These are phyloP conservation scores for Proisotoma minuta DNA, from an alignment of 2,888 invertebrate genomes.

Conservation along the genomic window DNA sequence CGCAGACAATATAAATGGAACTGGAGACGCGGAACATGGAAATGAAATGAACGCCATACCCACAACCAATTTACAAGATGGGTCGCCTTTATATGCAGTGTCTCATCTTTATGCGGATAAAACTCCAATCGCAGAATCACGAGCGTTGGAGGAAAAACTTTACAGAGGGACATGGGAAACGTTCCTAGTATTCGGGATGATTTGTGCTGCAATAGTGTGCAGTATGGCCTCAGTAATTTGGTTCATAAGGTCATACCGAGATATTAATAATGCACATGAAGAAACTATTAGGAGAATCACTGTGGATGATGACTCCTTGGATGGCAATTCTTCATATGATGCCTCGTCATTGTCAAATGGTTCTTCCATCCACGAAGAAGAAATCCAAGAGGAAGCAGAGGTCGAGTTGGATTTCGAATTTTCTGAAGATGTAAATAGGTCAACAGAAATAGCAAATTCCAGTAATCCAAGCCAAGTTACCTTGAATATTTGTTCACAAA, in stretches of 20 bases:
- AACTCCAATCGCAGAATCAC: constrained; percentile 13
- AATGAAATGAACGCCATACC: constrained; percentile 16
- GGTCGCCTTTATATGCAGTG: constrained; percentile 16
- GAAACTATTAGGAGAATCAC: constrained; percentile 16
- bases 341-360: constrained; percentile 20
- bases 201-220: constrained; percentile 42
- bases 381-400: constrained; percentile 39
- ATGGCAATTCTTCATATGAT: constrained; percentile 29
- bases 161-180: constrained; percentile 43
- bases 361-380: constrained; percentile 23
- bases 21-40: not conserved
- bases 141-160: constrained; percentile 27
- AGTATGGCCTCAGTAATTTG: constrained; percentile 45
- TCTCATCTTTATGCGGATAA: constrained; percentile 24
- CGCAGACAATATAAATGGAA: not conserved
- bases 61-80: constrained; percentile 16
- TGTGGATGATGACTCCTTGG: constrained; percentile 31
- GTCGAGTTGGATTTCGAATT: constrained; percentile 47
- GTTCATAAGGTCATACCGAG: constrained; percentile 43
- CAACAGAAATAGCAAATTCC: not conserved
- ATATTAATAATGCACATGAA: constrained; percentile 6
- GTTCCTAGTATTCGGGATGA: constrained; percentile 45
- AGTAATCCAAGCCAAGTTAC: constrained; percentile 1
- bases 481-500: constrained; percentile 6
- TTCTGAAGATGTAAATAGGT: constrained; percentile 44